phyloP scores from a whole-genome alignment of 2,113 vertebrate species.

The Nymphicus hollandicus region DNA sequence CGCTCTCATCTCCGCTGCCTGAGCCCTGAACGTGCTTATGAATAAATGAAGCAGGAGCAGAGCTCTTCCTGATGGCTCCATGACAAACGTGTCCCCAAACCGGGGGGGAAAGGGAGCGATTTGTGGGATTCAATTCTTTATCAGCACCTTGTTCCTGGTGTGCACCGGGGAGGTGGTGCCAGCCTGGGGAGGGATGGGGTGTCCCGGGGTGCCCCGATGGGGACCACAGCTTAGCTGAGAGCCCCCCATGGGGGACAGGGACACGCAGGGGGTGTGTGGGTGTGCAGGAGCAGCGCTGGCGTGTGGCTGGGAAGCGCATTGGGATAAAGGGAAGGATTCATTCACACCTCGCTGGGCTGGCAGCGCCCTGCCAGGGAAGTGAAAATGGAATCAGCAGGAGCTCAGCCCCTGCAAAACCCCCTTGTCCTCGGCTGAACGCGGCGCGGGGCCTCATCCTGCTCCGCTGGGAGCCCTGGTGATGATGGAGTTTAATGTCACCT shows the following conservation, averaged over 20 bases:
- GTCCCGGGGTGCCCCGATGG: fast-evolving
- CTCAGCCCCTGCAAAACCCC: neutral
- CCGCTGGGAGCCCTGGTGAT: neutral
- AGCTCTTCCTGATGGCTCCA: slow-evolving; percentile 55
- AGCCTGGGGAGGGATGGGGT: fast-evolving
- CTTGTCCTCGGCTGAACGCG: fast-evolving
- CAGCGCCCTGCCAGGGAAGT: neutral
- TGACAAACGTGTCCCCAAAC: slow-evolving; percentile 40
- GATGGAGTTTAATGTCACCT: fast-evolving
- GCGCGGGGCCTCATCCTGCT: neutral
- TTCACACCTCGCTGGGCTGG: neutral
- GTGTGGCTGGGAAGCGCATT: neutral
- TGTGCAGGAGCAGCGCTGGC: neutral
- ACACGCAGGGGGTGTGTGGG: neutral
- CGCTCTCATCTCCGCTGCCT: neutral
- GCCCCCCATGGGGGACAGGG: fast-evolving
- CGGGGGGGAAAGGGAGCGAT: slow-evolving; percentile 46
- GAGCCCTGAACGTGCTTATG: neutral
- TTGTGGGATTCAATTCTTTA: slow-evolving; percentile 61
- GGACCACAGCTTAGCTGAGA: neutral
- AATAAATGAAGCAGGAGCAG: slow-evolving; percentile 55
- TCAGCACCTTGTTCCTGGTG: slow-evolving; percentile 26
- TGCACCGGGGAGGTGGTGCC: neutral
- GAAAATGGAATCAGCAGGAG: neutral
- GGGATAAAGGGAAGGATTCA: neutral